Evolutionary conservation across 2,797 vertebrate genomes (phyloP).

Genomic region (Aldrovandia affinis): DNA sequence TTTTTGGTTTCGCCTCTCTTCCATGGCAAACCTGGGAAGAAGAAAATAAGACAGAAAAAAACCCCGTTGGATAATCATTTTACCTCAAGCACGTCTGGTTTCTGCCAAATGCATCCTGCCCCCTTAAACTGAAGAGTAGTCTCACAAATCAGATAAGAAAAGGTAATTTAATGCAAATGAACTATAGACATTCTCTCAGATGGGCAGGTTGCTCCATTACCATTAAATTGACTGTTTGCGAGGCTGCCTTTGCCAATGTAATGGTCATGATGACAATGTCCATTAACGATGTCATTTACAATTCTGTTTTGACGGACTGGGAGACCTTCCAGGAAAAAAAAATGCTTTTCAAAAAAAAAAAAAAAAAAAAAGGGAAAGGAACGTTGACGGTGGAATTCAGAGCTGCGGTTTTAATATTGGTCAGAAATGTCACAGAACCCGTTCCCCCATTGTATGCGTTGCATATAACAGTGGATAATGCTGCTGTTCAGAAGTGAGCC

Average conservation of each 20-base stretch:
- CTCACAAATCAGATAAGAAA: constrained; percentile 22
- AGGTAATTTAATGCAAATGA: constrained; percentile 20
- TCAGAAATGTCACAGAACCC: neutral
- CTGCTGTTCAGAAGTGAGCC: neutral
- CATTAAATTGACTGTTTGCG: constrained; percentile 22
- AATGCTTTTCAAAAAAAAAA: neutral
- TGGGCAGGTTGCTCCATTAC: neutral
- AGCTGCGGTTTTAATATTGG: neutral
- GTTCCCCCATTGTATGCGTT: neutral
- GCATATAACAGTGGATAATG: neutral
- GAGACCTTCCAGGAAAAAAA: constrained; percentile 7
- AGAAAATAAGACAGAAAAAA: neutral
- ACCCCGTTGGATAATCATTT: neutral
- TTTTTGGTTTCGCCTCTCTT: too few relatives aligned
- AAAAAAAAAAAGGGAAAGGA: neutral
- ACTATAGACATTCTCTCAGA: constrained; percentile 4
- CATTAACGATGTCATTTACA: constrained; percentile 8
- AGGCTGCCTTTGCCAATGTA: constrained; percentile 11
- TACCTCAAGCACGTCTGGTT: neutral
- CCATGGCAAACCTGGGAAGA: neutral
- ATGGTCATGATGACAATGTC: constrained; percentile 10
- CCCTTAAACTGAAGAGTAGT: neutral
- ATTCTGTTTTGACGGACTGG: neutral
- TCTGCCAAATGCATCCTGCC: neutral
- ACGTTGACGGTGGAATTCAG: neutral